A percentile compares a stretch with the other conserved stretches of the same genome.
Conservation (phyloP, 2,797 vertebrate species). For the Lycodopsis pacificus region DNA sequence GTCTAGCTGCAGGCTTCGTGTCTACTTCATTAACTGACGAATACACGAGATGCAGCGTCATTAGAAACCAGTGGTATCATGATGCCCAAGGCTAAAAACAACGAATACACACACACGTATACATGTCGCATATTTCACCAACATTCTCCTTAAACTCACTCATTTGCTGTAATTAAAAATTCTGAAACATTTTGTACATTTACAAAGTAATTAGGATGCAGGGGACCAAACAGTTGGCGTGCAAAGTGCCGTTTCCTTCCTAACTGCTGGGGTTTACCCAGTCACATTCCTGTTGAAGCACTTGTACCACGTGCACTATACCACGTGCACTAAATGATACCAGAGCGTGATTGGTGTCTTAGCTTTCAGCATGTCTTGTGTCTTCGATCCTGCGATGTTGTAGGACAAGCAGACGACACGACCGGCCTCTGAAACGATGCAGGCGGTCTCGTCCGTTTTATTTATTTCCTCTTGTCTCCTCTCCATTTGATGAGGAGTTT, state of each 20-base stretch:
- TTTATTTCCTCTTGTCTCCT: conserved; percentile 50
- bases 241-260: neutral
- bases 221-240: neutral
- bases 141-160: neutral
- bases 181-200: neutral
- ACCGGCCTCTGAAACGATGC: conserved; percentile 38
- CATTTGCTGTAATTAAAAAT: conserved; percentile 1
- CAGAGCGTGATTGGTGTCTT: neutral
- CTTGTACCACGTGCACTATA: no score
- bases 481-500: conserved; percentile 73
- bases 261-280: neutral
- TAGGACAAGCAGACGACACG: conserved; percentile 18
- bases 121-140: neutral
- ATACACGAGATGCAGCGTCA: neutral
- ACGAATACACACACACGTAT: neutral
- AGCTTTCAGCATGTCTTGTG: neutral
- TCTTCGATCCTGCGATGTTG: neutral
- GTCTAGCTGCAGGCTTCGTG: neutral
- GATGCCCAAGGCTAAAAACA: neutral
- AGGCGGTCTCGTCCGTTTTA: conserved; percentile 36
- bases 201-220: neutral
- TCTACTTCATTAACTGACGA: neutral
- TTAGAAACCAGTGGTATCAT: neutral
- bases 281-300: neutral
- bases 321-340: neutral